A percentile compares a stretch with the other conserved stretches of the same genome.
These are phyloP conservation scores for Elanoides forficatus DNA, from an alignment of 2,113 vertebrate species.

Conservation along the genomic window DNA sequence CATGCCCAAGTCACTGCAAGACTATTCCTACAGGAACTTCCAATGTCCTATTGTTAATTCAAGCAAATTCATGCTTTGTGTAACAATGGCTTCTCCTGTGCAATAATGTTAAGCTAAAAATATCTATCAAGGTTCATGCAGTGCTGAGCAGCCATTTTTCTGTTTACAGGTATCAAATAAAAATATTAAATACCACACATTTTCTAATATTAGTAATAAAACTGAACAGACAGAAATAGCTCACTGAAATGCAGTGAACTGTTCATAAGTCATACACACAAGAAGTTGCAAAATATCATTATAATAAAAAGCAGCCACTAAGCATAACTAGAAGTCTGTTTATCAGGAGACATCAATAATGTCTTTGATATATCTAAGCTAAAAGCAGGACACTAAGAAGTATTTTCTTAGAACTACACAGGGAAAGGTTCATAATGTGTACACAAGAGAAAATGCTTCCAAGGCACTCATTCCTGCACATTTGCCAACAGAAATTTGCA, in stretches of 20 bases:
- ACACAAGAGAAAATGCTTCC: background rate
- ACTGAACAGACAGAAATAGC: background rate
- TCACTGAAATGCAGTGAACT: background rate
- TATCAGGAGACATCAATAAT: background rate
- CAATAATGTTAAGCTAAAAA: background rate
- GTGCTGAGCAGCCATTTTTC: background rate
- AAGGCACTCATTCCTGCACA: background rate
- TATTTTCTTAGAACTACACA: background rate
- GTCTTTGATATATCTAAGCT: background rate
- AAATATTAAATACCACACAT: background rate
- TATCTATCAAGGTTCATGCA: background rate
- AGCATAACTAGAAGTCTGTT: background rate
- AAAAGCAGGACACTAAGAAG: background rate
- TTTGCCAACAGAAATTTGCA: background rate
- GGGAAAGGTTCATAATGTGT: fast-evolving
- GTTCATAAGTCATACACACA: background rate
- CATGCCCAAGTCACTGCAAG: background rate
- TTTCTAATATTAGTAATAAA: background rate
- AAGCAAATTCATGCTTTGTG: background rate
- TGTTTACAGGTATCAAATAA: background rate
- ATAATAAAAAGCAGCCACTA: background rate
- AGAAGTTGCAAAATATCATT: background rate
- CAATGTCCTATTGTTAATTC: background rate
- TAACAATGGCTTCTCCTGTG: background rate
- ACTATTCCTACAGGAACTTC: background rate